phyloP scores from a whole-genome alignment of 1,140 invertebrate species.

The Calliphora vicina region DNA sequence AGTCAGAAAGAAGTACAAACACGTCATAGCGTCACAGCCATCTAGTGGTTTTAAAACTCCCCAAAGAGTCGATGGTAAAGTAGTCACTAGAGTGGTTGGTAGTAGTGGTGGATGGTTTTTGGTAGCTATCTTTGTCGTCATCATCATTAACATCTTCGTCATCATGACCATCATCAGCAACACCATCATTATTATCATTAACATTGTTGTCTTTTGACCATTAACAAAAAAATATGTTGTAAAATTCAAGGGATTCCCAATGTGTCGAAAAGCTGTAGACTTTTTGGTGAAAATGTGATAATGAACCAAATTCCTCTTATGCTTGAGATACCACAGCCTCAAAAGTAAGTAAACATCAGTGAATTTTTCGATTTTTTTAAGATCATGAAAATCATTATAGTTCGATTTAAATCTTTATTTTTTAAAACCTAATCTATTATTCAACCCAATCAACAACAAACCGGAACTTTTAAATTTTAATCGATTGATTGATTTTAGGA shows the following conservation, averaged over 20 bases:
- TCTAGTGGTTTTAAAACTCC: not conserved
- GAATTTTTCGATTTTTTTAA: no score
- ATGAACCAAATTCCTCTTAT: no score
- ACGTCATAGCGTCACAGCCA: not conserved
- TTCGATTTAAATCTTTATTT: no score
- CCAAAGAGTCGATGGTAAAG: not conserved
- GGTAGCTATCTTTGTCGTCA: not conserved
- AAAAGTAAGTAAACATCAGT: no score
- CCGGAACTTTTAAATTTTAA: no score
- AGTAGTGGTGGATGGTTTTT: not conserved
- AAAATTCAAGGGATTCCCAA: not conserved
- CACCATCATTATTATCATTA: not conserved
- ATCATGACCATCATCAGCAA: not conserved
- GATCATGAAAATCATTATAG: no score
- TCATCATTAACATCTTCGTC: not conserved
- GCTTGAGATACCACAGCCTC: no score
- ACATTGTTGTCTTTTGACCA: constrained; percentile 7
- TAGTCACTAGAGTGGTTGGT: not conserved
- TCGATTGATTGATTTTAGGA: no score
- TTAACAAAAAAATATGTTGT: not conserved
- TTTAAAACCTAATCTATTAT: no score
- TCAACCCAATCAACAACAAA: no score
- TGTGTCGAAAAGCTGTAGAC: no score
- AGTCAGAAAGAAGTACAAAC: not conserved
- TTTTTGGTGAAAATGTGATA: no score